Percentiles rank a stretch among this genome's conserved stretches.
phyloP scores from a whole-genome alignment of 2,797 vertebrate species.

The Setipinna tenuifilis region DNA sequence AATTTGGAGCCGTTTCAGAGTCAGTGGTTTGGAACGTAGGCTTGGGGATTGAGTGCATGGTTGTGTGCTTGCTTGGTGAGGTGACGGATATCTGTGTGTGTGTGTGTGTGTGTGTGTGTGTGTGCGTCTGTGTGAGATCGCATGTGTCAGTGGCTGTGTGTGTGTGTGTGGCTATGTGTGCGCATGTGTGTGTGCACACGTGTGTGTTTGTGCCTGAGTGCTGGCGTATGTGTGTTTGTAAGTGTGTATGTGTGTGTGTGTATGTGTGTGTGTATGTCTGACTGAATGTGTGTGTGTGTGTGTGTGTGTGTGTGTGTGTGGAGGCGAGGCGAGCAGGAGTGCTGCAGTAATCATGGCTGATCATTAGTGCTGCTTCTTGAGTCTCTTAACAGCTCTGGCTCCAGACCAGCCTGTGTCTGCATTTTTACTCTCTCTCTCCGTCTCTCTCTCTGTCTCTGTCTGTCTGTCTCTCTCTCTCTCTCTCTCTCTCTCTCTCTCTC shows the following conservation, averaged over 20 bases:
- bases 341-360: not conserved
- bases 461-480: too few species aligned
- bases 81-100: too few species aligned
- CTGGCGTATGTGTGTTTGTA: not conserved
- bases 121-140: too few species aligned
- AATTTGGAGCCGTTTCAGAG: too few species aligned
- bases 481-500: not conserved
- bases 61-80: too few species aligned
- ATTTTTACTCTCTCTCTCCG: not conserved
- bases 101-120: too few species aligned
- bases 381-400: not conserved
- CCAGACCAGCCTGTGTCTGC: too few species aligned
- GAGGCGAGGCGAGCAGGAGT: not conserved
- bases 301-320: not conserved
- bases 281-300: not conserved
- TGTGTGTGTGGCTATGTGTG: not conserved
- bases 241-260: not conserved
- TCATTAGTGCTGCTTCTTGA: not conserved
- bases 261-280: too few species aligned
- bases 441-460: not conserved
- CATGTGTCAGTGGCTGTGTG: not conserved
- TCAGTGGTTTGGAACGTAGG: too few species aligned
- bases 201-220: not conserved
- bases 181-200: not conserved
- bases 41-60: too few species aligned